phyloP scores from a whole-genome alignment of 2,888 invertebrate species.

The Sisyra terminalis region DNA sequence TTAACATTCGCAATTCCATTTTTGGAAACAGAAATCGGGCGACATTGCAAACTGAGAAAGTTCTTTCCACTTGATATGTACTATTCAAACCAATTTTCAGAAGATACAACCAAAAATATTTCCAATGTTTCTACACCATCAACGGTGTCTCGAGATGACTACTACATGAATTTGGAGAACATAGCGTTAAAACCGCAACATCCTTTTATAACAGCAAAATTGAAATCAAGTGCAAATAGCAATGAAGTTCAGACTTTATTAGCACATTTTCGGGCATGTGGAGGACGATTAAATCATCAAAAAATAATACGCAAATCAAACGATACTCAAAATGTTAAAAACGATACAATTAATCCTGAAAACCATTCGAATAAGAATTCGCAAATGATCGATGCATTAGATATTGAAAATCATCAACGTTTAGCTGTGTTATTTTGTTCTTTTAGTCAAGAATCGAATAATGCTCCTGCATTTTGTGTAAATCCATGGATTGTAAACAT shows the following conservation, averaged over 20 bases:
- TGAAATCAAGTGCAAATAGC: constrained; percentile 46
- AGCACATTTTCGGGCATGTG: constrained; percentile 76
- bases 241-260: constrained; percentile 51
- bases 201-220: constrained; percentile 53
- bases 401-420: constrained; percentile 69
- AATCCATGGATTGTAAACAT: constrained; percentile 75
- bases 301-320: constrained; percentile 6
- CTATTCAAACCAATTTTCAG: constrained; percentile 44
- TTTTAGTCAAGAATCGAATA: constrained; percentile 54
- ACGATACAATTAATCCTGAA: not conserved
- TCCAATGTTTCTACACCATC: too few relatives aligned
- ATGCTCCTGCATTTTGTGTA: constrained; percentile 78
- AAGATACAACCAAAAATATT: constrained; percentile 17
- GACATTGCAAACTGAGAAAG: constrained; percentile 51
- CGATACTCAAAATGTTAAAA: constrained; percentile 17
- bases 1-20: constrained; percentile 72
- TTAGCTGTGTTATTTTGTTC: constrained; percentile 83
- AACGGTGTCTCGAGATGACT: too few relatives aligned
- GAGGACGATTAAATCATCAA: constrained; percentile 41
- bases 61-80: constrained; percentile 60
- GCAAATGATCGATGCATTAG: constrained; percentile 44
- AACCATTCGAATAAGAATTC: constrained; percentile 15
- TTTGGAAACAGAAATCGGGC: constrained; percentile 70
- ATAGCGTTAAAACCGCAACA: constrained; percentile 41
- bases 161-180: too few relatives aligned